These are phyloP conservation scores for Tanytarsus gracilentus DNA, from an alignment of 2,888 invertebrate genomes.

Conservation along the genomic window DNA sequence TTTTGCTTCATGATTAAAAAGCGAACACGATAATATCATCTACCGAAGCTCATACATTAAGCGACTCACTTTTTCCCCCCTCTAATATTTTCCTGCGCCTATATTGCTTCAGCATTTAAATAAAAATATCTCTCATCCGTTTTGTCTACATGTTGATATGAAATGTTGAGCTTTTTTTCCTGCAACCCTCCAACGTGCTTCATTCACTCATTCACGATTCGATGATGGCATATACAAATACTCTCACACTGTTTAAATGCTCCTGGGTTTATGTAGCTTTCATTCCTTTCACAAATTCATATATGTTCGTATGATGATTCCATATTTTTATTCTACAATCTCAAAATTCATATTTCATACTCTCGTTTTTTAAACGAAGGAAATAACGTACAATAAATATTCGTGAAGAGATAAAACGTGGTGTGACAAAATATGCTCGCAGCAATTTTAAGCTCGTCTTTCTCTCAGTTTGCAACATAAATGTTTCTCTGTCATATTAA, in stretches of 20 bases:
- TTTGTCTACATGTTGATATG: slow-evolving; percentile 26
- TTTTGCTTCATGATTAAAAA: slow-evolving; percentile 14
- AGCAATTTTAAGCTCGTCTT: slow-evolving; percentile 17
- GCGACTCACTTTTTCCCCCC: background rate
- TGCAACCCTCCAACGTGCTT: background rate
- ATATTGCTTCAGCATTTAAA: background rate
- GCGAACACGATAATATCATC: slow-evolving; percentile 21
- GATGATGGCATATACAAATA: too few species aligned
- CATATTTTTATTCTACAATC: slow-evolving; percentile 15
- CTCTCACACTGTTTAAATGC: background rate
- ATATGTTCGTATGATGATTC: slow-evolving; percentile 14
- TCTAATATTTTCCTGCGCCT: background rate
- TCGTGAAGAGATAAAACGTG: slow-evolving; percentile 26
- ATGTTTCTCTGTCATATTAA: background rate
- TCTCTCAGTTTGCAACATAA: background rate
- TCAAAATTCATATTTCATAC: slow-evolving; percentile 29
- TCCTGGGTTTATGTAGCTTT: too few species aligned
- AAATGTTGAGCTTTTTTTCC: background rate
- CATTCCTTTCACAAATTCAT: background rate
- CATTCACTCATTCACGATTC: too few species aligned
- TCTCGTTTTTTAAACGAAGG: slow-evolving; percentile 11
- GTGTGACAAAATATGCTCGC: slow-evolving; percentile 29
- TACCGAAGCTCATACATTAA: background rate
- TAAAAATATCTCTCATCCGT: slow-evolving; percentile 26
- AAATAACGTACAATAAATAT: slow-evolving; percentile 27